Conservation (phyloP, 1,140 invertebrate species). For the Tenebrio molitor region DNA sequence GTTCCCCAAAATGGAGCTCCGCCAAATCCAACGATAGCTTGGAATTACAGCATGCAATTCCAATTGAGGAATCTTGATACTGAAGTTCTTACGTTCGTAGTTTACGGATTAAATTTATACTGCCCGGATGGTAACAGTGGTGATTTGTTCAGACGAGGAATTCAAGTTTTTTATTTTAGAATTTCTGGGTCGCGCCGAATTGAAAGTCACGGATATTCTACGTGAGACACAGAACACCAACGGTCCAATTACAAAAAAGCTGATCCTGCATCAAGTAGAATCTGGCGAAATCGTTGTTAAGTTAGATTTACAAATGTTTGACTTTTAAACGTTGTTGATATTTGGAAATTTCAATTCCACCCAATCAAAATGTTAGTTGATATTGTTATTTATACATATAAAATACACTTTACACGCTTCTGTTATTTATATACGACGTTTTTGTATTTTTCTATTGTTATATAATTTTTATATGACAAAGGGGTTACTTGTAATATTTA, state of each 20-base stretch:
- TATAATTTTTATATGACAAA: slow-evolving; percentile 28
- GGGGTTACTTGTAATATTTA: slow-evolving; percentile 15
- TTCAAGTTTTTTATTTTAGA: slow-evolving; percentile 68
- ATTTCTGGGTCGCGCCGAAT: slow-evolving; percentile 83
- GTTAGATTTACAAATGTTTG: slow-evolving; percentile 81
- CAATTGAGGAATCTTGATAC: slow-evolving; percentile 80
- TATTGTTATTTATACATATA: slow-evolving; percentile 38
- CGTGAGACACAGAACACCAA: slow-evolving; percentile 73
- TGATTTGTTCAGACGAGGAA: not conserved
- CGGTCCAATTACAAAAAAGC: slow-evolving; percentile 78
- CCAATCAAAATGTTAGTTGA: slow-evolving; percentile 35
- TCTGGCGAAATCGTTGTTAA: slow-evolving; percentile 81
- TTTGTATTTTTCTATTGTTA: slow-evolving; percentile 40
- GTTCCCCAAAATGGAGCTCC: slow-evolving; percentile 60
- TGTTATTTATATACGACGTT: slow-evolving; percentile 14
- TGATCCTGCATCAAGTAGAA: slow-evolving; percentile 80
- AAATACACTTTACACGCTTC: slow-evolving; percentile 18
- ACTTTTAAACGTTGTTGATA: slow-evolving; percentile 57
- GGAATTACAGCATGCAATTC: slow-evolving; percentile 90
- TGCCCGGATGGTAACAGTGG: slow-evolving; percentile 79
- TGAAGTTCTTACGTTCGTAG: slow-evolving; percentile 83
- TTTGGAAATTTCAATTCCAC: slow-evolving; percentile 18
- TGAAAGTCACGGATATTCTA: slow-evolving; percentile 78
- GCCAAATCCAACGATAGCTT: slow-evolving; percentile 72
- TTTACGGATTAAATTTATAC: slow-evolving; percentile 84